These are phyloP conservation scores for Philopotamus ludificatus DNA, from an alignment of 1,140 invertebrate genomes.

Conservation along the genomic window DNA sequence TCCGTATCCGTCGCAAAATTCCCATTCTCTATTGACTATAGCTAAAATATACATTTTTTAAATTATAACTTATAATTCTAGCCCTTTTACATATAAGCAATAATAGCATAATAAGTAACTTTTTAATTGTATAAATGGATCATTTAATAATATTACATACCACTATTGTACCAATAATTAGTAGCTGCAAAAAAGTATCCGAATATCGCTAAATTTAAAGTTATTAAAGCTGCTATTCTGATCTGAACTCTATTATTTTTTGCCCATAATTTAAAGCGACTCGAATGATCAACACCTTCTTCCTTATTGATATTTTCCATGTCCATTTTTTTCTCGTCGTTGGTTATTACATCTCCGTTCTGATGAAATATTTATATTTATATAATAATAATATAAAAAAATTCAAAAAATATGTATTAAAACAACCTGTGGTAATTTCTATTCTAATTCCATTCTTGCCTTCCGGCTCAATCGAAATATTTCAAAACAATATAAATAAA, in stretches of 20 bases:
- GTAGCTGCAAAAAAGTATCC: constrained; percentile 37
- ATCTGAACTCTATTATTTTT: constrained; percentile 12
- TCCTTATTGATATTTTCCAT: too few species aligned
- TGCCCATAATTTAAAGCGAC: not conserved
- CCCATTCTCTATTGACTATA: constrained; percentile 23
- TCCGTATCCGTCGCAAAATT: constrained; percentile 71
- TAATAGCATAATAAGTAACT: too few species aligned
- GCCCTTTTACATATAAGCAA: not conserved
- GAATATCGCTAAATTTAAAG: constrained; percentile 32
- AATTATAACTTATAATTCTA: not conserved
- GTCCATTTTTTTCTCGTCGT: too few species aligned
- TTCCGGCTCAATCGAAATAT: too few species aligned
- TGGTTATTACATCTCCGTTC: too few species aligned
- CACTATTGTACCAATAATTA: constrained; percentile 22
- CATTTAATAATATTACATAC: constrained; percentile 25
- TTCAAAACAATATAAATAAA: too few species aligned
- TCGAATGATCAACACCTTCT: too few species aligned
- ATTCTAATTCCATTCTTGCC: too few species aligned
- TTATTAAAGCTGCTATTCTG: constrained; percentile 7
- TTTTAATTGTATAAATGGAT: not conserved
- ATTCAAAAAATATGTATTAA: too few species aligned
- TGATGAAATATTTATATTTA: too few species aligned
- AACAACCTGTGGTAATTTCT: too few species aligned
- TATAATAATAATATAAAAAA: too few species aligned
- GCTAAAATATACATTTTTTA: constrained; percentile 1